Percentiles rank a stretch among this genome's conserved stretches.
These are phyloP conservation scores for Zygothrica quintamaculata DNA, from an alignment of 2,888 invertebrate genomes.

Conservation along the genomic window DNA sequence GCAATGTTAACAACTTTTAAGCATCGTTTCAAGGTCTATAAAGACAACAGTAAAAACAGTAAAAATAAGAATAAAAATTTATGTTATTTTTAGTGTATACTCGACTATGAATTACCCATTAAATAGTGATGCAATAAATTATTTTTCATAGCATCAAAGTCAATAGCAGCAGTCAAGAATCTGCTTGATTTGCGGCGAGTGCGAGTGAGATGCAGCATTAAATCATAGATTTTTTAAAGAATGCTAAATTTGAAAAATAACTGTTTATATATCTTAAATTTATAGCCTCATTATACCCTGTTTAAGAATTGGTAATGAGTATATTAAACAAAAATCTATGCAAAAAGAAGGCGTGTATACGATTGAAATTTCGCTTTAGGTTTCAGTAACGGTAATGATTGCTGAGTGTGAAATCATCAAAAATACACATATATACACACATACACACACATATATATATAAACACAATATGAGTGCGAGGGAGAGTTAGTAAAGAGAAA, in stretches of 20 bases:
- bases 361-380: constrained; percentile 16
- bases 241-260: too few species aligned
- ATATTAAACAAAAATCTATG: constrained; percentile 10
- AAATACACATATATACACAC: constrained; percentile 26
- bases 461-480: constrained; percentile 1
- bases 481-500: constrained; percentile 35
- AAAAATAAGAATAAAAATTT: neutral
- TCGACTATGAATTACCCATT: neutral
- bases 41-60: neutral
- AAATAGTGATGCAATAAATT: too few species aligned
- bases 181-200: too few species aligned
- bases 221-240: too few species aligned
- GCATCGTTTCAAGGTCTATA: neutral
- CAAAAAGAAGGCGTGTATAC: constrained; percentile 58
- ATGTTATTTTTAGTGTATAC: neutral
- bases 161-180: too few species aligned
- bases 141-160: too few species aligned
- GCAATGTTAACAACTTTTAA: neutral
- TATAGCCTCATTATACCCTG: neutral
- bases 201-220: too few species aligned
- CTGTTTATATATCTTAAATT: too few species aligned
- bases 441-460: constrained; percentile 38
- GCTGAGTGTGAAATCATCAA: constrained; percentile 71
- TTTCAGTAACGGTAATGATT: constrained; percentile 16
- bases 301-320: neutral